Conservation (phyloP, 2,113 vertebrate genomes). For the Salvelinus sp. region DNA sequence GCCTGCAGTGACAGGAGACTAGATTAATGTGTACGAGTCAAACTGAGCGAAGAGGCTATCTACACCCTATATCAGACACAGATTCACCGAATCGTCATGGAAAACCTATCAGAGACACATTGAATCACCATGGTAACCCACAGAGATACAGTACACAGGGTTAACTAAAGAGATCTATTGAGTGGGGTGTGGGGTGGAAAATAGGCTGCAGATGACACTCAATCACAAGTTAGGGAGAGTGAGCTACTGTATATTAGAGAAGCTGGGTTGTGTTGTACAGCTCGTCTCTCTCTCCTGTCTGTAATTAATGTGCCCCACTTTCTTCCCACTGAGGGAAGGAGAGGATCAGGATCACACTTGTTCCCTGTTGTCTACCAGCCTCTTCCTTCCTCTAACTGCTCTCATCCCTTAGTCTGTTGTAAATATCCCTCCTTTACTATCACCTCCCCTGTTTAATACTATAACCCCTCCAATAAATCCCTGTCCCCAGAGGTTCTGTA, state of each 20-base stretch:
- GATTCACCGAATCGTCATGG: no score
- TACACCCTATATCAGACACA: no score
- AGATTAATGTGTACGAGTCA: no score
- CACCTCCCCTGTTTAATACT: no score
- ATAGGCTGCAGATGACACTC: background rate
- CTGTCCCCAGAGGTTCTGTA: background rate
- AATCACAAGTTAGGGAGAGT: background rate
- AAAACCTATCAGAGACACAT: slow-evolving; percentile 28
- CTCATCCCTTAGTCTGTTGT: background rate
- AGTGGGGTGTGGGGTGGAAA: background rate
- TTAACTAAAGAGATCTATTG: background rate
- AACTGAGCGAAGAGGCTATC: no score
- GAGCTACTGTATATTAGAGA: background rate
- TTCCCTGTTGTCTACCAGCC: slow-evolving; percentile 2
- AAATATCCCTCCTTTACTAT: background rate
- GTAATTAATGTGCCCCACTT: slow-evolving; percentile 34
- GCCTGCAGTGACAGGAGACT: no score
- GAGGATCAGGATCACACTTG: slow-evolving; percentile 17
- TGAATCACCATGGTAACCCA: slow-evolving; percentile 43
- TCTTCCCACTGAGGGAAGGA: slow-evolving; percentile 5
- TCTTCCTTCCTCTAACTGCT: background rate
- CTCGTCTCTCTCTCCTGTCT: slow-evolving; percentile 24
- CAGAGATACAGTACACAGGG: slow-evolving; percentile 14
- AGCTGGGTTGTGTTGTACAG: slow-evolving; percentile 1
- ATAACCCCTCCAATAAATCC: no score